phyloP scores from a whole-genome alignment of 2,888 invertebrate genomes.

The Ramazzottius varieornatus region DNA sequence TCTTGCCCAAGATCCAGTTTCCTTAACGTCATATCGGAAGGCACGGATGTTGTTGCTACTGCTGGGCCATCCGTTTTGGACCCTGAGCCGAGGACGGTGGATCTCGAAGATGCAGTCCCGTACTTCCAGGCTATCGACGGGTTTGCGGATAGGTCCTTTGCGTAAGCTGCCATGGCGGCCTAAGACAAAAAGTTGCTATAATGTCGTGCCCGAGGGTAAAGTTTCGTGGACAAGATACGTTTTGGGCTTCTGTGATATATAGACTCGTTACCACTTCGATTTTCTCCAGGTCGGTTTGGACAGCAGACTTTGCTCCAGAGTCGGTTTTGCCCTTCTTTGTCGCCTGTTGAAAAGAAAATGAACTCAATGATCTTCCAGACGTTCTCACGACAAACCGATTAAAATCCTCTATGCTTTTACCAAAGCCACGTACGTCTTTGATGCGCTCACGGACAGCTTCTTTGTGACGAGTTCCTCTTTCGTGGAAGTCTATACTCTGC shows the following conservation, averaged over 20 bases:
- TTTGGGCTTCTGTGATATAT: background rate
- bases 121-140: background rate
- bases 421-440: too few species aligned
- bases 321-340: background rate
- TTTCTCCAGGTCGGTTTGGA: background rate
- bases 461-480: constrained; percentile 15
- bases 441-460: constrained; percentile 11
- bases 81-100: background rate
- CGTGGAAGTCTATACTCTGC: constrained; percentile 14
- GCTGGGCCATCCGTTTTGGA: background rate
- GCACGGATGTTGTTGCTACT: background rate
- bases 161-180: background rate
- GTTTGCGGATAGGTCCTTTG: background rate
- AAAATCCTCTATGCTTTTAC: too few species aligned
- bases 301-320: background rate
- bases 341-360: background rate
- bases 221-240: background rate
- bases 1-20: background rate
- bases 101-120: background rate
- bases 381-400: too few species aligned
- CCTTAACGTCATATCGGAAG: background rate
- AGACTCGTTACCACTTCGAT: background rate
- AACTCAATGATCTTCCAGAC: background rate
- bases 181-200: background rate
- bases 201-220: background rate